A percentile compares a stretch with the other conserved stretches of the same genome.
These are phyloP conservation scores for Loris lydekkerianus DNA, from an alignment of 2,797 vertebrate species.

Conservation along the genomic window DNA sequence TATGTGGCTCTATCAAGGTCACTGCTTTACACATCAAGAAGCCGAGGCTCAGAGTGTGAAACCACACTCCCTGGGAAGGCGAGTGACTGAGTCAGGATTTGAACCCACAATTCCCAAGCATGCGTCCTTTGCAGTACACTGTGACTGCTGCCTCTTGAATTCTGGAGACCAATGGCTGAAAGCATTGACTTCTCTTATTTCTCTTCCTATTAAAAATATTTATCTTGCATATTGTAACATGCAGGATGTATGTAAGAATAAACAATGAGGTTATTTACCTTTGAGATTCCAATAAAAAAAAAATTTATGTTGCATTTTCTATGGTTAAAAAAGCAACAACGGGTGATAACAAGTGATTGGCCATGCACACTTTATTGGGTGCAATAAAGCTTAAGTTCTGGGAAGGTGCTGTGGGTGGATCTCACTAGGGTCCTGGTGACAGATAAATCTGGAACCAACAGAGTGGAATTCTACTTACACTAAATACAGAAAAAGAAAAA, in stretches of 20 bases:
- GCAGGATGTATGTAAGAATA: too few relatives aligned
- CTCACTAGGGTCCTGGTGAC: not conserved
- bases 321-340: not conserved
- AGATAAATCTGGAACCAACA: not conserved
- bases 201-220: not conserved
- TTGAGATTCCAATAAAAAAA: not conserved
- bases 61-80: not conserved
- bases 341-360: not conserved
- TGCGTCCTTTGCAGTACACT: fast-evolving
- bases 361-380: too few relatives aligned
- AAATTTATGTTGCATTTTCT: not conserved
- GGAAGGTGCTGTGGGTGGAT: not conserved
- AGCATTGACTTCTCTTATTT: fast-evolving
- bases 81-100: not conserved
- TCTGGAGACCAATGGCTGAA: not conserved
- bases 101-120: not conserved
- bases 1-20: not conserved
- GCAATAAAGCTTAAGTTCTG: too few relatives aligned
- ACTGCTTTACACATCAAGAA: not conserved
- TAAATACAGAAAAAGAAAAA: not conserved
- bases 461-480: not conserved
- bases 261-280: too few relatives aligned
- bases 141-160: not conserved
- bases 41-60: not conserved
- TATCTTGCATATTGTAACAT: too few relatives aligned